A percentile compares a stretch with the other conserved stretches of the same genome.
phyloP scores from a whole-genome alignment of 2,888 invertebrate species.

The Mimachlamys varia region DNA sequence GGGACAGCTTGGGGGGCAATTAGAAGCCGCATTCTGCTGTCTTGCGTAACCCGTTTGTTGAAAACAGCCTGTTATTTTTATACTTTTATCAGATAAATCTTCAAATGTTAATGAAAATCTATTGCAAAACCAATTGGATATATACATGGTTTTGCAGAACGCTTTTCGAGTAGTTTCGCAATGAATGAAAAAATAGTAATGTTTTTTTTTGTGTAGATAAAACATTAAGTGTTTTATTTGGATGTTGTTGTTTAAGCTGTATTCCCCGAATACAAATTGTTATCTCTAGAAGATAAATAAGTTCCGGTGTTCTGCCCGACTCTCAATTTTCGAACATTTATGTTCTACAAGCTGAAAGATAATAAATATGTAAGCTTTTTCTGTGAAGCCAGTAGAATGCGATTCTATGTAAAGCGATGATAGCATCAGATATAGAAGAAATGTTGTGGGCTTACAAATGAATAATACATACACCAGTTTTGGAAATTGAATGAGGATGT shows the following conservation, averaged over 20 bases:
- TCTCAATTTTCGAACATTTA: not conserved
- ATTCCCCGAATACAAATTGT: not conserved
- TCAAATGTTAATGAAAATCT: not conserved
- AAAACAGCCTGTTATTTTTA: not conserved
- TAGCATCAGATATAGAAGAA: not conserved
- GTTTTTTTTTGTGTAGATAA: not conserved
- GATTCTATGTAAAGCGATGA: not conserved
- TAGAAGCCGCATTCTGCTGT: not conserved
- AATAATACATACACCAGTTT: not conserved
- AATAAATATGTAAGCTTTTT: conserved; percentile 3
- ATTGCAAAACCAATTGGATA: not conserved
- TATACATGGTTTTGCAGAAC: not conserved
- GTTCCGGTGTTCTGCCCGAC: not conserved
- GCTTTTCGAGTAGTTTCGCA: not conserved
- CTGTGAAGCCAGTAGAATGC: not conserved
- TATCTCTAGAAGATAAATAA: not conserved
- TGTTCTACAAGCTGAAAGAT: not conserved
- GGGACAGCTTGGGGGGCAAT: conserved; percentile 25
- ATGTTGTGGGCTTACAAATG: not conserved
- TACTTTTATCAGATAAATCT: not conserved
- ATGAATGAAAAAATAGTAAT: not conserved
- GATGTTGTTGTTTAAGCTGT: not conserved
- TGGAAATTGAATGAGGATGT: not conserved
- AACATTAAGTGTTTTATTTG: not conserved
- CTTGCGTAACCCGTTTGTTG: not conserved